Evolutionary conservation across 2,113 vertebrate genomes (phyloP).

Genomic region (Microtus pennsylvanicus): DNA sequence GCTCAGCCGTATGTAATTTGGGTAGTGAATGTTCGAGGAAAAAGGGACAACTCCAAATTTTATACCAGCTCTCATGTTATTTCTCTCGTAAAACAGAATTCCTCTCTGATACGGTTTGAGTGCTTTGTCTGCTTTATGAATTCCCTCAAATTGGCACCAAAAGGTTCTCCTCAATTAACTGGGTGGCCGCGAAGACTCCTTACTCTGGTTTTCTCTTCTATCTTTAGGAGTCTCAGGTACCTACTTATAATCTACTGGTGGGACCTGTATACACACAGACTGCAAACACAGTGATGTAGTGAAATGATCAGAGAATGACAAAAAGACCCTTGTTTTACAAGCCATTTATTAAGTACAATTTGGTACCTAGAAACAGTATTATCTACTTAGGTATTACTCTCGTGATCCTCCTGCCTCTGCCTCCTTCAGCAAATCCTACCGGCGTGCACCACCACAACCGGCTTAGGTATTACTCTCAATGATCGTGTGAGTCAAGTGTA

Average conservation of each 20-base stretch:
- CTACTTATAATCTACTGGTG: not conserved
- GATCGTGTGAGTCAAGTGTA: not conserved
- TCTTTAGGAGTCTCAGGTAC: slow-evolving; percentile 24
- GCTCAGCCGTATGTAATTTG: not conserved
- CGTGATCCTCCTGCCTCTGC: no score
- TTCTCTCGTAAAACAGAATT: slow-evolving; percentile 50
- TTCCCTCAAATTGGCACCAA: not conserved
- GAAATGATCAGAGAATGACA: slow-evolving; percentile 38
- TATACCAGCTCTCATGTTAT: slow-evolving; percentile 18
- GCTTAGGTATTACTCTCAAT: slow-evolving; percentile 16
- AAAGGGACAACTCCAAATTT: slow-evolving; percentile 6
- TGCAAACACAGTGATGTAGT: not conserved
- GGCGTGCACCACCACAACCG: no score
- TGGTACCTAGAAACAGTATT: slow-evolving; percentile 40
- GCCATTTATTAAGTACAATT: slow-evolving; percentile 52
- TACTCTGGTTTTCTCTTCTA: not conserved
- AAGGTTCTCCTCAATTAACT: slow-evolving; percentile 34
- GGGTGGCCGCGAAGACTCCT: not conserved
- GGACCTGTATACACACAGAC: not conserved
- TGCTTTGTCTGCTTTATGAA: not conserved
- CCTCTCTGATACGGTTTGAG: slow-evolving; percentile 31
- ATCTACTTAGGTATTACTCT: slow-evolving; percentile 24
- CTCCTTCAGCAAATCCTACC: no score
- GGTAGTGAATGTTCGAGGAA: not conserved
- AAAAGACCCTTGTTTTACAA: slow-evolving; percentile 37